Evolutionary conservation across 2,797 vertebrate species (phyloP), one percentile per base, ranked within the genome.

Genomic region (Phoebastria nigripes): DNA sequence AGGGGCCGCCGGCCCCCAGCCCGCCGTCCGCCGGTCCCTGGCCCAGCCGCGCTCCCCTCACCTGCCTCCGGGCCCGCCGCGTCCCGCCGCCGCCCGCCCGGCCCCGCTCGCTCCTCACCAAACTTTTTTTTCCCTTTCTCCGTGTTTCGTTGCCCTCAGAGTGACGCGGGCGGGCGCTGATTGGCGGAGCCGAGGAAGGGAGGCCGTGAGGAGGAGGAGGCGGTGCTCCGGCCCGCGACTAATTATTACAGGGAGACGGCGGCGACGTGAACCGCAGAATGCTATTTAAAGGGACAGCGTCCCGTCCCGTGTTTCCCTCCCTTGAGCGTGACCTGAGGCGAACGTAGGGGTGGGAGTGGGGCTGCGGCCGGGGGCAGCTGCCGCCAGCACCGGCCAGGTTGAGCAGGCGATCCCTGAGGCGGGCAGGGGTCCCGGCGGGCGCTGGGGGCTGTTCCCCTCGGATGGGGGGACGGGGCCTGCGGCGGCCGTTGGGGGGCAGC

Each of bases 91-190:
- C 55, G 73, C 92, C 90, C 73, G 49, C 84, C 79, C 85, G 46
- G 93, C 72, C 78, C 87, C 93, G 29, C 42, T 92, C 94, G 94
- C 96, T 97, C 95, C 96, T 96, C 94, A 74, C 94, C 95, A 97
- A 97, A 98, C 97, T 98, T 98, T 98, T 90, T 92, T 93, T 94
- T 69, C 70, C 74, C 80, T 87, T 90, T 91, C 82, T 92, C 96
- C 84, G 97, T 95, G 97, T 98, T 96, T 97, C 97, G 89, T 87
- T 95, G 97, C 95, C 96, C 95, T 87, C 91, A 12, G 89, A 94
- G 81, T 97, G 97, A 98, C 97, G 97, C 96, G 93, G 18, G 58
- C 71, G 93, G 94, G 55, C 90, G 78, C 93, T 89, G 96, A 97
- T 97, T 97, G 97, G 96, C 73, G 62, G 86, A 90, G 73, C 56